These are phyloP conservation scores for Biston betularia DNA, from an alignment of 2,888 invertebrate genomes.

Conservation along the genomic window DNA sequence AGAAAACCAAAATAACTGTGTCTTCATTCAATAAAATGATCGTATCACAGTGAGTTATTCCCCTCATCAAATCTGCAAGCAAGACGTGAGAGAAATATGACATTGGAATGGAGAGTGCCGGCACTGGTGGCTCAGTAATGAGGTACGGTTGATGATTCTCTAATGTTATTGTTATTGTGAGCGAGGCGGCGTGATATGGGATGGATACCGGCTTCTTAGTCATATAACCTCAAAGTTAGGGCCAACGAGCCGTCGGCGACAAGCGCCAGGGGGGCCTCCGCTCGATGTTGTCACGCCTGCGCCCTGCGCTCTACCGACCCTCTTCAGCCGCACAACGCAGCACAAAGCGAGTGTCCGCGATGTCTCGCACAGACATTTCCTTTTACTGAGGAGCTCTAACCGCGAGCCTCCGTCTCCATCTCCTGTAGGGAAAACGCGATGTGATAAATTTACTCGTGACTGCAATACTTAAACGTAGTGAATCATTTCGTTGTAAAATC, in stretches of 20 bases:
- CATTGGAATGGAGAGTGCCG: constrained; percentile 29
- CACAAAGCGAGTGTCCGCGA: constrained; percentile 76
- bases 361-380: constrained; percentile 65
- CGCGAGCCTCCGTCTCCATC: constrained; percentile 34
- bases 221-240: constrained; percentile 82
- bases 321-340: constrained; percentile 62
- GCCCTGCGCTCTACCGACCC: constrained; percentile 47
- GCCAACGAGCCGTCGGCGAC: constrained; percentile 55
- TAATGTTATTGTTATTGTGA: constrained; percentile 76
- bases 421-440: constrained; percentile 57
- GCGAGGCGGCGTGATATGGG: constrained; percentile 52
- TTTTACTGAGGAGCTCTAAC: constrained; percentile 62
- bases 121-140: constrained; percentile 48
- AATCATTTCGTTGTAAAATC: constrained; percentile 68
- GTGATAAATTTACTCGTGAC: constrained; percentile 68
- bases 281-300: constrained; percentile 83
- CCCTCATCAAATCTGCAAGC: constrained; percentile 31
- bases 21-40: constrained; percentile 49
- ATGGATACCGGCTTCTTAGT: constrained; percentile 74
- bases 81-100: constrained; percentile 25
- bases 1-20: constrained; percentile 56
- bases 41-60: constrained; percentile 19
- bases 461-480: constrained; percentile 71
- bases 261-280: constrained; percentile 72
- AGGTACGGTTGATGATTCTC: constrained; percentile 56